Base-by-base conservation (phyloP, 2,888 invertebrate genomes). In the Thymelicus sylvestris region DNA sequence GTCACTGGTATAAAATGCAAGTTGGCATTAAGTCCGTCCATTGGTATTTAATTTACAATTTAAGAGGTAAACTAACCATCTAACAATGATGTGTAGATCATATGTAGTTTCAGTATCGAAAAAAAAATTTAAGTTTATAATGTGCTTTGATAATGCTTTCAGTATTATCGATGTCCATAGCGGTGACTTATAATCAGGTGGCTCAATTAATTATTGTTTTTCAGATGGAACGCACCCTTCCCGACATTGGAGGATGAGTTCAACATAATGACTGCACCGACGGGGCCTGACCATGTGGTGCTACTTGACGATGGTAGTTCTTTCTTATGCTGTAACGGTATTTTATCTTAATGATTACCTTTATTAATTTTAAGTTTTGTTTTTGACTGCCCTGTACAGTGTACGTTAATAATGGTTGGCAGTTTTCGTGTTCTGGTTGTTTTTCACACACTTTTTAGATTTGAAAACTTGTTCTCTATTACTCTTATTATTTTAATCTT, bases 211-310 rank as follows among this genome's bases (percentile, higher is more conserved):
- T 19, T 19, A 31, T 57, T 57, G 31, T 65, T 59, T 83, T 81
- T 94, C 74, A 96, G 98, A 83, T 98, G 98, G 98, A 98, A 96
- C 86, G 95, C 97, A 67, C 96, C 97, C 67, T 98, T 98, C 94
- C 96, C 98, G 78, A 96, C 97, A 67, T 93, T 98, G 82, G 99
- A 99, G 86, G 98, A 98, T 86, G 98, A 99, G 92, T 98, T 99
- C 92, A 98, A 97, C 86, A 97, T 98, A 95, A 98, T 98, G 94
- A 96, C 98, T 66, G 95, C 96, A 48, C 95, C 95, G 57, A 92
- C 95, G 78, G 94, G 95, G 52, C 95, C 96, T 78, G 94, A 95
- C 74, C 95, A 95, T 82, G 95, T 96, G 74, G 96, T 96, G 67
- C 94, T 97, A 77, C 96, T 98, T 91, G 97, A 97, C 87, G 97